These are phyloP conservation scores for Brachyhypopomus occidentalis DNA, from an alignment of 2,113 vertebrate genomes.

Conservation along the genomic window DNA sequence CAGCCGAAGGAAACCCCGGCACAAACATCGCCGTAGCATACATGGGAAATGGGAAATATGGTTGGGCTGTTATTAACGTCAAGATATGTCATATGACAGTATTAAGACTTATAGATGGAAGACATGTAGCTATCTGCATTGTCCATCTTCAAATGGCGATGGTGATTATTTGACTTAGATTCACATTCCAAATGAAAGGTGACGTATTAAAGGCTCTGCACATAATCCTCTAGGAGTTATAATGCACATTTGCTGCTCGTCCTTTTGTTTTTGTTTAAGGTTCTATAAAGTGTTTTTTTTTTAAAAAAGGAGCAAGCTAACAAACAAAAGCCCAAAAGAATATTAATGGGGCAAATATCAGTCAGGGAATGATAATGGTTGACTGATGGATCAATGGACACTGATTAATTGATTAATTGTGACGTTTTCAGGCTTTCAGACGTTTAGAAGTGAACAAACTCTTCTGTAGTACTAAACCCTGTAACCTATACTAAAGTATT, in stretches of 20 bases:
- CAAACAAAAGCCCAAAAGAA: too few relatives aligned
- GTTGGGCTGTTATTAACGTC: conserved; percentile 13
- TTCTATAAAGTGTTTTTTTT: too few relatives aligned
- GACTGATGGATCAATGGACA: too few relatives aligned
- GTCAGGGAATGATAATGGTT: too few relatives aligned
- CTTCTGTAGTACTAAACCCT: neutral
- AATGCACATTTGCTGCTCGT: neutral
- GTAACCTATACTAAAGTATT: neutral
- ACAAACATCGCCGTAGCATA: neutral
- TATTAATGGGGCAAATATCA: too few relatives aligned
- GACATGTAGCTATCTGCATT: conserved; percentile 5
- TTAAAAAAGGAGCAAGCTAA: too few relatives aligned
- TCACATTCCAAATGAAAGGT: neutral
- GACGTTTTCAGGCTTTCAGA: too few relatives aligned
- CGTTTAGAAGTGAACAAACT: neutral
- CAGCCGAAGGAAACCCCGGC: neutral
- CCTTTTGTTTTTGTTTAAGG: neutral
- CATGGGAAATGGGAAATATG: neutral
- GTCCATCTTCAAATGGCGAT: neutral
- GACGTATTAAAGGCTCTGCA: neutral
- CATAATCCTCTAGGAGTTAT: neutral
- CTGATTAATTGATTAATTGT: too few relatives aligned
- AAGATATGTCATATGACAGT: neutral
- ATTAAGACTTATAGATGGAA: neutral
- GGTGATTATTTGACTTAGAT: conserved; percentile 20